Evolutionary conservation across 2,888 invertebrate genomes (phyloP).

Genomic region (Thecophora atra): DNA sequence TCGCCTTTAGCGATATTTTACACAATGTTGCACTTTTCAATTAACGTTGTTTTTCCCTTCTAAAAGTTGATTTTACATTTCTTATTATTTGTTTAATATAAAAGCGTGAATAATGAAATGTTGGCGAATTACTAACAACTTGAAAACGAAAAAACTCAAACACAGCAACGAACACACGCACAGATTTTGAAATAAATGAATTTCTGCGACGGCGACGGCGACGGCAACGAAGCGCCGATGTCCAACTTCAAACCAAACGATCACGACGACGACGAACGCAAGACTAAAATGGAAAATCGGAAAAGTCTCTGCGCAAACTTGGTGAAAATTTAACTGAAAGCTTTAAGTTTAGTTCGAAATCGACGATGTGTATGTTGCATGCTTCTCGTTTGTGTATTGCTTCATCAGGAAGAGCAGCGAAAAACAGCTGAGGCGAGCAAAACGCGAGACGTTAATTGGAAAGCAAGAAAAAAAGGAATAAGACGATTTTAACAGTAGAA

Average conservation of each 20-base stretch:
- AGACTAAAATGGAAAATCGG: slow-evolving; percentile 48
- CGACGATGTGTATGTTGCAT: no score
- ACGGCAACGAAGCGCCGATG: slow-evolving; percentile 28
- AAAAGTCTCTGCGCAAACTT: slow-evolving; percentile 41
- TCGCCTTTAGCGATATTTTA: no score
- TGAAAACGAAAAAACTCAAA: not conserved
- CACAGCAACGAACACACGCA: not conserved
- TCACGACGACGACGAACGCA: slow-evolving; percentile 45
- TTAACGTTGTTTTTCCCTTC: no score
- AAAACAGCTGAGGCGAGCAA: no score
- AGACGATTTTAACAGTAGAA: no score
- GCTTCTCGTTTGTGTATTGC: no score
- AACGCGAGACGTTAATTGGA: no score
- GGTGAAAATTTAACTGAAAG: slow-evolving; percentile 20
- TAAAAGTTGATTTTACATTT: not conserved
- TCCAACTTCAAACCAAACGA: slow-evolving; percentile 30
- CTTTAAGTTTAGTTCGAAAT: no score
- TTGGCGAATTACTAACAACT: no score
- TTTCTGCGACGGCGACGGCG: not conserved
- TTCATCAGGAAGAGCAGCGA: no score
- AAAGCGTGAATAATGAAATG: not conserved
- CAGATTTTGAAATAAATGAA: not conserved
- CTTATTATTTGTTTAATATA: not conserved
- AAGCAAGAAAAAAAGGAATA: no score
- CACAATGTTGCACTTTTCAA: no score